Conservation (phyloP, 1,140 invertebrate genomes). For the Aricia agestis region DNA sequence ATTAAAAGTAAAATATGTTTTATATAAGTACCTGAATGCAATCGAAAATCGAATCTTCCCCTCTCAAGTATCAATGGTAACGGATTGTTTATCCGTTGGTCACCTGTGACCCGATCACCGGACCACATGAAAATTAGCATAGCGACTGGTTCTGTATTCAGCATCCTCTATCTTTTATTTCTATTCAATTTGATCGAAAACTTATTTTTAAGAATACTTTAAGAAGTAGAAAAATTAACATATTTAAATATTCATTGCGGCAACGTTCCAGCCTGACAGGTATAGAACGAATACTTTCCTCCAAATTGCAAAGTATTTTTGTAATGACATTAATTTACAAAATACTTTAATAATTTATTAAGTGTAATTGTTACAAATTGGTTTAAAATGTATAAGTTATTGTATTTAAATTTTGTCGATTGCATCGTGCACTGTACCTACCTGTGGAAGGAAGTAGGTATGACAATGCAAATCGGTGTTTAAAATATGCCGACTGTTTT, state of each 20-base stretch:
- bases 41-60: neutral
- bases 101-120: slow-evolving; percentile 60
- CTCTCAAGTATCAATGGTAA: slow-evolving; percentile 24
- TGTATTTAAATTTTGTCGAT: slow-evolving; percentile 1
- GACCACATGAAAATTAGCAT: slow-evolving; percentile 44
- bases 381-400: neutral
- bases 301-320: neutral
- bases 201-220: neutral
- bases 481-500: slow-evolving; percentile 48
- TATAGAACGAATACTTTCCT: neutral
- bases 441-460: neutral
- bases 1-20: too few relatives aligned
- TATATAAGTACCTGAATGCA: too few relatives aligned
- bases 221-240: too few relatives aligned
- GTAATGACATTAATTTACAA: neutral
- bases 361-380: neutral
- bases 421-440: neutral
- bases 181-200: neutral
- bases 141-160: slow-evolving; percentile 15
- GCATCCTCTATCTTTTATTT: slow-evolving; percentile 2
- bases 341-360: neutral
- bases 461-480: slow-evolving; percentile 24
- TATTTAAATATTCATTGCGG: too few relatives aligned
- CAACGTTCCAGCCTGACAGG: too few relatives aligned
- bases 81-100: slow-evolving; percentile 59